Base-by-base conservation (phyloP, 2,113 vertebrate species). In the Lampris megalopsis region DNA sequence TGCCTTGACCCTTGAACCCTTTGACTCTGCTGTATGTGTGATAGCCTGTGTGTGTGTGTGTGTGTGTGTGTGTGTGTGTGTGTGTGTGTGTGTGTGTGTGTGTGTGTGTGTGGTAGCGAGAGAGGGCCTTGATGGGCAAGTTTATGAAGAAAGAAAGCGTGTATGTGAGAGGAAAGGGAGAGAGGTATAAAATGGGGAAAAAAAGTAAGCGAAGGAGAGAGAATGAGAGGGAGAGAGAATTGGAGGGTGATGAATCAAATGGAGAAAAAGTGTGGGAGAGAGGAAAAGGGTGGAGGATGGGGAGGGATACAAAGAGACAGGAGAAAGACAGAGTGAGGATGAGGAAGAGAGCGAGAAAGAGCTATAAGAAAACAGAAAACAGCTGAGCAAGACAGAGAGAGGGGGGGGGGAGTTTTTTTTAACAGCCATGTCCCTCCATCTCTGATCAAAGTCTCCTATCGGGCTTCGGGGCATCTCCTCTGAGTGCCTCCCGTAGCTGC, bases 371-470 rank as follows among this genome's bases (percentile, higher is more conserved):
- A 0, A 52, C 6, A 49, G 6, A 3, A 49, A 49, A 8, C 48
- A 6, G 49, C 4, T 3, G 82, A 88, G 81, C 61, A 76, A 82
- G 88, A 86, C 74, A 88, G 85, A 91, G 84, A 56, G 78, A 83
- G 64, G 43, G 58, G 68, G 64, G 40, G n/a, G 9, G 11, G 13
- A 9, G 78, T 78, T 82, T 74, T 75, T 89, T 91, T 86, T 85
- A 89, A 89, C 88, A 89, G 84, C 79, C 86, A 73, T 90, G 87
- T 88, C 87, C 86, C 86, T 83, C 88, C 85, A 83, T 85, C 84
- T 87, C 85, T 88, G 86, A 91, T 92, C 87, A 92, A 92, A 91
- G 91, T 80, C 8, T 84, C 80, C 83, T 63, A 89, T 91, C 89
- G 91, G 86, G 87, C 89, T 90, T 75, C 11, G 71, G 87, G 87